phyloP scores from a whole-genome alignment of 1,140 invertebrate species.

The Drosophila ohnishii region DNA sequence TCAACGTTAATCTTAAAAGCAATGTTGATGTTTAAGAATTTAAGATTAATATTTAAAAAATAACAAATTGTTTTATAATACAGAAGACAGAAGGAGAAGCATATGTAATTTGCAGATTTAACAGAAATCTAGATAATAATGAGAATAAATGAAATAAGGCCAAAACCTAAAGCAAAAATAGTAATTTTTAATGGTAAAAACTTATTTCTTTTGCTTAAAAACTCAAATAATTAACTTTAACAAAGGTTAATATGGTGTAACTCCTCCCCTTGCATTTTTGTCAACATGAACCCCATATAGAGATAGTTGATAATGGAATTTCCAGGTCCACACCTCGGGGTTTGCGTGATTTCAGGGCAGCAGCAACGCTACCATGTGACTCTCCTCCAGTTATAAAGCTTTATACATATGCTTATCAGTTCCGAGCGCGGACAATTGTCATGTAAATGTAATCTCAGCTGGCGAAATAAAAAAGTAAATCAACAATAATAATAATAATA shows the following conservation, averaged over 20 bases:
- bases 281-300: neutral
- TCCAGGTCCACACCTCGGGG: constrained; percentile 10
- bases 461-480: constrained; percentile 20
- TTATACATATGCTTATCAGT: constrained; percentile 62
- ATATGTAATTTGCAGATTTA: neutral
- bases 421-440: constrained; percentile 42
- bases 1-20: neutral
- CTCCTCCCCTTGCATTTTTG: neutral
- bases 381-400: constrained; percentile 24
- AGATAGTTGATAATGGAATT: constrained; percentile 16
- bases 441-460: constrained; percentile 56
- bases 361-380: constrained; percentile 28
- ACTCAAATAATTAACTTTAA: neutral
- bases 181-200: neutral
- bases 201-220: neutral
- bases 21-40: too few species aligned
- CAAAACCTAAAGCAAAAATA: neutral
- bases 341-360: constrained; percentile 37
- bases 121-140: neutral
- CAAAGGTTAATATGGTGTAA: neutral
- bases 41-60: neutral
- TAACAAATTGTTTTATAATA: neutral
- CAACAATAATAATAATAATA: constrained; percentile 48
- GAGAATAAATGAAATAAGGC: neutral
- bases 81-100: neutral